Percentiles rank a stretch among this genome's conserved stretches.
These are phyloP conservation scores for Tachyglossus aculeatus DNA, from an alignment of 2,797 vertebrate species.

Conservation along the genomic window DNA sequence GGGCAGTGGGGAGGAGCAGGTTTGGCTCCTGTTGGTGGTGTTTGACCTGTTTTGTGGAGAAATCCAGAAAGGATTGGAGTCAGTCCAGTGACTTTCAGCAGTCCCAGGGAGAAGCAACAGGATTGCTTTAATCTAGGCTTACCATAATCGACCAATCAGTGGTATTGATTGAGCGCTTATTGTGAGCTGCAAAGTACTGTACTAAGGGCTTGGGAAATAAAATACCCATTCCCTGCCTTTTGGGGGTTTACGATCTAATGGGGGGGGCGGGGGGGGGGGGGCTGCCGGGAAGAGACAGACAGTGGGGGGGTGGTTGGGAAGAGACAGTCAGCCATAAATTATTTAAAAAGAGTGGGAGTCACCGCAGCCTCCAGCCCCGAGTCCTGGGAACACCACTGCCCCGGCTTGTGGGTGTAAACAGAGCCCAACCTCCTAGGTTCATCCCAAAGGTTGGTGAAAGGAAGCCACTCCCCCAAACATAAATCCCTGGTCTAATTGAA, in stretches of 20 bases:
- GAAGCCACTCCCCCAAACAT: conserved; percentile 1
- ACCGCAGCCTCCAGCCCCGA: not conserved
- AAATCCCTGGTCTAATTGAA: conserved; percentile 22
- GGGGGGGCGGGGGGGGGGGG: not conserved
- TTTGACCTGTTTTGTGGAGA: no score
- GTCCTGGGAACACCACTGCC: fast-evolving
- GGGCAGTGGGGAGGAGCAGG: no score
- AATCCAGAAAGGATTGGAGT: no score
- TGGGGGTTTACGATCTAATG: not conserved
- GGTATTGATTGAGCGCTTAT: no score
- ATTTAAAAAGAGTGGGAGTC: not conserved
- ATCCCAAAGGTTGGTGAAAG: conserved; percentile 15
- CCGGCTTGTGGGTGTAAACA: conserved; percentile 14
- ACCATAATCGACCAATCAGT: no score
- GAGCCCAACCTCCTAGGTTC: conserved; percentile 20
- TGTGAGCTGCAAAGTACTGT: no score
- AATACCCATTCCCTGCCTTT: no score
- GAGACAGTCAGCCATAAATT: not conserved
- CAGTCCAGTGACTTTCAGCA: no score
- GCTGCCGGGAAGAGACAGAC: not conserved
- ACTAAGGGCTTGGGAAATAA: no score
- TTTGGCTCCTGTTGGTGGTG: no score
- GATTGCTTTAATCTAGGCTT: no score
- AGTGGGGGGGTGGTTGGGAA: not conserved
- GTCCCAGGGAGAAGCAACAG: no score